phyloP scores from a whole-genome alignment of 2,797 vertebrate species.

The Silurus lanzhouensis region DNA sequence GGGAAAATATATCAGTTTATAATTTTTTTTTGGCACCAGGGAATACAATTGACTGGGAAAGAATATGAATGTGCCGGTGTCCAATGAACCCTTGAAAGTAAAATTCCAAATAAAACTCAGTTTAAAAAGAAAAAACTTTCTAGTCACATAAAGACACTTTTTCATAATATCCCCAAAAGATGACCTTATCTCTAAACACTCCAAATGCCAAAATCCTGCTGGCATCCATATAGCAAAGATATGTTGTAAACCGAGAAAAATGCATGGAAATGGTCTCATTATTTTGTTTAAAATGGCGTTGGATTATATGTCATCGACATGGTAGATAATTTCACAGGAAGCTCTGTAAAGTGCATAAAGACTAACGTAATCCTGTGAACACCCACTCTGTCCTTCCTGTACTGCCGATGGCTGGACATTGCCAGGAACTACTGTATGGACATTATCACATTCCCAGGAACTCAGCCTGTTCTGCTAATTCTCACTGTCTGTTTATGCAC shows the following conservation, averaged over 20 bases:
- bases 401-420: slow-evolving; percentile 40
- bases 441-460: slow-evolving; percentile 48
- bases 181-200: background rate
- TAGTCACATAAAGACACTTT: background rate
- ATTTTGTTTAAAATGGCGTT: background rate
- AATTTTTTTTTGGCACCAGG: background rate
- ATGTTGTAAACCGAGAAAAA: background rate
- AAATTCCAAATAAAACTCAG: background rate
- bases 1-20: background rate
- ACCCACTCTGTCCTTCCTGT: slow-evolving; percentile 49
- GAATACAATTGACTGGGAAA: background rate
- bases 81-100: background rate
- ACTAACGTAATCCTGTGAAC: slow-evolving; percentile 22
- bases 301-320: background rate
- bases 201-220: background rate
- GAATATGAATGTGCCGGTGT: background rate
- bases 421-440: slow-evolving; percentile 32
- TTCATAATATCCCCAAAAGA: background rate
- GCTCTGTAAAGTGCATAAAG: slow-evolving; percentile 25
- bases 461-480: slow-evolving; percentile 29
- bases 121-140: background rate
- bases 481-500: slow-evolving; percentile 39
- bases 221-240: background rate
- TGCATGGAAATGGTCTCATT: background rate
- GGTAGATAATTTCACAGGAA: slow-evolving; percentile 4